Percentiles rank a stretch among this genome's conserved stretches.
Conservation (phyloP, 1,140 invertebrate genomes). For the Pseudomyrmex cubaensis region DNA sequence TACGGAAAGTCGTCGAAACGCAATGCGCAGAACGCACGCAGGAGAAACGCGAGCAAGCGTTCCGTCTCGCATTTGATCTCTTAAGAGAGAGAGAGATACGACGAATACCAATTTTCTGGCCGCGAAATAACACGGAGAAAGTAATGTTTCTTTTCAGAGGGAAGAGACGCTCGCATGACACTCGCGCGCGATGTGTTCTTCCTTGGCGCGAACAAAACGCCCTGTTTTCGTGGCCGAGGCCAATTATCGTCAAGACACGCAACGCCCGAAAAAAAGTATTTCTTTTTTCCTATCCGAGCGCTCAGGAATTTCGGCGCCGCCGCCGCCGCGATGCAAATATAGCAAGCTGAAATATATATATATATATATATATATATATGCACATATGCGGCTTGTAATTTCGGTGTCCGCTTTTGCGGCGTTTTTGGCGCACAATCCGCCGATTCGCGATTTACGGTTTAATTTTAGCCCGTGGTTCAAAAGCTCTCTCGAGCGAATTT, state of each 20-base stretch:
- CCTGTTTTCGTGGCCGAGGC: slow-evolving; percentile 10
- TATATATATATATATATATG: neutral
- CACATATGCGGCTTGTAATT: neutral
- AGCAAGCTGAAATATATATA: slow-evolving; percentile 24
- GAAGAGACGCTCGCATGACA: slow-evolving; percentile 14
- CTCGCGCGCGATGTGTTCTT: neutral
- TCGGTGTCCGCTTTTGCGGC: neutral
- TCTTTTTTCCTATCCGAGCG: slow-evolving; percentile 3
- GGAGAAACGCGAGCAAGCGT: too few relatives aligned
- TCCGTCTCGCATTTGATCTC: too few relatives aligned
- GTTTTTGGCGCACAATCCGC: neutral
- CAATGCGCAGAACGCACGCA: too few relatives aligned
- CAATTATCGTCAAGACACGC: slow-evolving; percentile 48
- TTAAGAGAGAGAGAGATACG: neutral
- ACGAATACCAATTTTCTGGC: slow-evolving; percentile 50
- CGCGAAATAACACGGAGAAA: slow-evolving; percentile 43
- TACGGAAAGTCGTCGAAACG: too few relatives aligned
- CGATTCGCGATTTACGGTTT: slow-evolving; percentile 8
- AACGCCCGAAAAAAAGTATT: slow-evolving; percentile 15
- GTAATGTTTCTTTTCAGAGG: slow-evolving; percentile 13
- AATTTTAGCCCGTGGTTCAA: slow-evolving; percentile 21
- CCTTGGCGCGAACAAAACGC: slow-evolving; percentile 25
- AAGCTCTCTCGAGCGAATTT: neutral
- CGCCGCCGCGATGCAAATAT: slow-evolving; percentile 12
- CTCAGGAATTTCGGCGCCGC: slow-evolving; percentile 48